Evolutionary conservation across 2,113 vertebrate genomes (phyloP), one percentile per base, ranked within the genome.

Genomic region (Loxodonta africana): DNA sequence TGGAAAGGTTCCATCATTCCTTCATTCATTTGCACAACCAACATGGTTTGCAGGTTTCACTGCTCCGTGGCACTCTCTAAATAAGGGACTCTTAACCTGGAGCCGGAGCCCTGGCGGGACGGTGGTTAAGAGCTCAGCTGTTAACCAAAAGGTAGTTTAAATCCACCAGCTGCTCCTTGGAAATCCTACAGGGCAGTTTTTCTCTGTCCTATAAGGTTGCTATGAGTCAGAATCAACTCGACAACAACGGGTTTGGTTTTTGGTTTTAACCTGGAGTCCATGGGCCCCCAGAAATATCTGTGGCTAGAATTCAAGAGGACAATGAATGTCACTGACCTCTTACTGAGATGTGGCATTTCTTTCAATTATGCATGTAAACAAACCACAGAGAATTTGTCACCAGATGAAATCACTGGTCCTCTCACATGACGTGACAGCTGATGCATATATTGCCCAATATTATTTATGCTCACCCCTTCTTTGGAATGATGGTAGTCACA

Each of bases 21-120:
- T 28, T 37, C 65, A 4, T 11, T 48, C 48, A 48, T 48, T 48
- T 14, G 53, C 15, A 6, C 94, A 28, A 2, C 18, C 73, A 57
- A 5, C 3, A 15, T 0, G 20, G 51, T 3, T 46, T 57, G 20
- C 7, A 1, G 53, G 62, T 30, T 4, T 0, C 0, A 63, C 33
- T 21, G 48, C 60, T 33, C 51, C 1, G 5, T 26, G 12, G 14
- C 48, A 8, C 48, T 30, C 80, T 18, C 71, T 89, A 23, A 63
- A 62, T 9, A 73, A 37, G 33, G 33, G 6, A 28, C 33, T n/a
- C 53, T 57, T 57, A 57, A 57, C 53, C 53, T 57, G 53, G 53
- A 57, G 12, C 15, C 51, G 12, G 51, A 53, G 53, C 53, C 53
- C 53, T 57, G 53, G 53, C 15, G 53, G 53, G 11, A 12, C 53